Percentiles rank a stretch among this genome's conserved stretches.
Conservation (phyloP, 2,113 vertebrate genomes). For the Catagonus wagneri region DNA sequence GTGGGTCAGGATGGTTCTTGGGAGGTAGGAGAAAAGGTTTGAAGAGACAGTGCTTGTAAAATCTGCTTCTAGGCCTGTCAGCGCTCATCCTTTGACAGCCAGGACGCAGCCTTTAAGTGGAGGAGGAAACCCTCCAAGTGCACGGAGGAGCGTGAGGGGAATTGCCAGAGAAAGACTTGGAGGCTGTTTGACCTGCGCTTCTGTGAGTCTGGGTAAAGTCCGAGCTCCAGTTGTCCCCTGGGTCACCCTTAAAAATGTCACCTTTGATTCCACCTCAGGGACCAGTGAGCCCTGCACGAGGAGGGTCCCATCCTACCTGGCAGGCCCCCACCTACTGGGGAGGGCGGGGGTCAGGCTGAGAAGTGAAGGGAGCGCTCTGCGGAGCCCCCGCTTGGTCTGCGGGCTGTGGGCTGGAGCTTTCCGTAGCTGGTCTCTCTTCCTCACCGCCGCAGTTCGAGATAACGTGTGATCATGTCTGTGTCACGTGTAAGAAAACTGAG, state of each 20-base stretch:
- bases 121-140: neutral
- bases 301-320: neutral
- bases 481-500: neutral
- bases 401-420: neutral
- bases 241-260: rapidly evolving
- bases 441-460: neutral
- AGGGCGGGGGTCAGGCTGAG: neutral
- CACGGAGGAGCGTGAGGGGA: neutral
- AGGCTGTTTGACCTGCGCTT: rapidly evolving
- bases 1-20: neutral
- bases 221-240: neutral
- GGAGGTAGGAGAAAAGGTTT: too few relatives aligned
- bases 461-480: neutral
- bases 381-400: too few relatives aligned
- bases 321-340: too few relatives aligned
- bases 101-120: neutral
- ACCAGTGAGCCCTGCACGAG: rapidly evolving
- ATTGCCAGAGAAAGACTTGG: neutral
- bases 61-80: neutral
- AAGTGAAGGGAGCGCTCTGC: rapidly evolving
- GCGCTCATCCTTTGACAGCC: too few relatives aligned
- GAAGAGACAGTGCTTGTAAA: neutral
- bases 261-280: too few relatives aligned
- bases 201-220: neutral
- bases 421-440: neutral